Conservation (phyloP, 2,113 vertebrate genomes). For the Tonatia bakeri region DNA sequence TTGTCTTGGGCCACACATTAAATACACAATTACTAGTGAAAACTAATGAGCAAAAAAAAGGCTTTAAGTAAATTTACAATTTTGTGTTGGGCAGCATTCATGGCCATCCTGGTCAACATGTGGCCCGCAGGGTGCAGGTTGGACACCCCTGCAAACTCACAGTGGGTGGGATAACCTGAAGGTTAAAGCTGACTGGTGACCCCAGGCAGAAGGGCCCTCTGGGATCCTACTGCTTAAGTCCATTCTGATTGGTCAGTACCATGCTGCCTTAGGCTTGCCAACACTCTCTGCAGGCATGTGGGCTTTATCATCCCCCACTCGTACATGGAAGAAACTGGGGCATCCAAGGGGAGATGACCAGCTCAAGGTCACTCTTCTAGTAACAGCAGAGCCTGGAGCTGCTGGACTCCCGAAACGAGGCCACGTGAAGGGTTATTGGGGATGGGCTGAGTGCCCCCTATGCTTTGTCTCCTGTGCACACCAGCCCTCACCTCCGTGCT, state of each 20-base stretch:
- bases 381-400: background rate
- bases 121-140: too few species aligned
- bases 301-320: background rate
- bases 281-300: too few species aligned
- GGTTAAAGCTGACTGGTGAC: background rate
- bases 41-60: too few species aligned
- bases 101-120: too few species aligned
- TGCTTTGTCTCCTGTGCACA: background rate
- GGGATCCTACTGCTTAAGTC: background rate
- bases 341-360: background rate
- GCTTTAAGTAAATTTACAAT: too few species aligned
- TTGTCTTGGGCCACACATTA: too few species aligned
- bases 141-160: background rate
- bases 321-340: background rate
- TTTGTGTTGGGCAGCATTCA: too few species aligned
- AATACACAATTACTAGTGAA: too few species aligned
- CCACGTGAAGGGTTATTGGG: fast-evolving
- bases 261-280: fast-evolving
- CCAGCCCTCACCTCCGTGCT: background rate
- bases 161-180: background rate
- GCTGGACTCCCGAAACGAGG: background rate
- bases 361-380: background rate
- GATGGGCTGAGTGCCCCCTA: fast-evolving
- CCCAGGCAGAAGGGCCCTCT: background rate
- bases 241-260: background rate